phyloP scores from a whole-genome alignment of 2,888 invertebrate species.

The Pandemis cinnamomeana region DNA sequence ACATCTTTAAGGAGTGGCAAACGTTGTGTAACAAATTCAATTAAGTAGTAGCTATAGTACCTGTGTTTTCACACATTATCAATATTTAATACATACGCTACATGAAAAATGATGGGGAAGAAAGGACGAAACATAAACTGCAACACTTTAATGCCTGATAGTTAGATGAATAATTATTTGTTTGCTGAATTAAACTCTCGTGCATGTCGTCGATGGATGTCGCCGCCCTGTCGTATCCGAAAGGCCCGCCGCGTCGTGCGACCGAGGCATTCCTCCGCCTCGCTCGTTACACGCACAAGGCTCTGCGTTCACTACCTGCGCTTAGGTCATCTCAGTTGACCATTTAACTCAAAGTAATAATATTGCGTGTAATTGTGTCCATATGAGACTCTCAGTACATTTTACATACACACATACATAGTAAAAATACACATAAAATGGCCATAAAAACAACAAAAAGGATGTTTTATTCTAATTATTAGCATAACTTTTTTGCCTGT shows the following conservation, averaged over 20 bases:
- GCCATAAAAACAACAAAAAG: not conserved
- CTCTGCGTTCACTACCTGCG: constrained; percentile 52
- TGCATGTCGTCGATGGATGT: constrained; percentile 5
- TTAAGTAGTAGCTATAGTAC: not conserved
- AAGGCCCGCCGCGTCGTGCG: constrained; percentile 55
- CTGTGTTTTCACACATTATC: not conserved
- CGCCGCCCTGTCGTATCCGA: constrained; percentile 14
- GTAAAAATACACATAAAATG: too few relatives aligned
- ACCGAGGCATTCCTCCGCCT: constrained; percentile 62
- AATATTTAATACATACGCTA: too few relatives aligned
- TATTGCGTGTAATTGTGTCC: too few relatives aligned
- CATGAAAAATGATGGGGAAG: too few relatives aligned
- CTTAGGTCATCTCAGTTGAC: constrained; percentile 18
- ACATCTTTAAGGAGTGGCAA: not conserved
- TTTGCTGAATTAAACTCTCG: too few relatives aligned
- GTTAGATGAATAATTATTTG: too few relatives aligned
- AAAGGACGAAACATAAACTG: too few relatives aligned
- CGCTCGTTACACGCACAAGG: constrained; percentile 56
- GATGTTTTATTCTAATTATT: not conserved
- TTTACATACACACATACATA: too few relatives aligned
- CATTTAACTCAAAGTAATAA: not conserved
- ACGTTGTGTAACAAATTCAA: not conserved
- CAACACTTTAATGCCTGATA: too few relatives aligned
- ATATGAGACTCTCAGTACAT: too few relatives aligned
- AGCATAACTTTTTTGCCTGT: too few relatives aligned